Evolutionary conservation across 2,113 vertebrate genomes (phyloP).

Genomic region (Neodon shergylaensis): DNA sequence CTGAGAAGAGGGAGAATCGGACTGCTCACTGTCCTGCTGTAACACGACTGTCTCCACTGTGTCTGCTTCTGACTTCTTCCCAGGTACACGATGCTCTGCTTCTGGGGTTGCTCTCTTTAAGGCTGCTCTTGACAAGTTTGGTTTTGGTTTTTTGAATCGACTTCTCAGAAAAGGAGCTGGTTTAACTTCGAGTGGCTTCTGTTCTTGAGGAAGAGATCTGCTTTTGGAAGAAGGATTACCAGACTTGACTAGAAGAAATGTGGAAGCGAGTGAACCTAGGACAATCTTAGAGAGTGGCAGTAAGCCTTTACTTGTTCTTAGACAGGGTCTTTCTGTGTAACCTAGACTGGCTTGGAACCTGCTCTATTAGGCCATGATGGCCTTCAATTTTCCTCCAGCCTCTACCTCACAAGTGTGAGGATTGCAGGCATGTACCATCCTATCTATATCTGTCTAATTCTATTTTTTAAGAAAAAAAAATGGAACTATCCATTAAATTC

Average conservation of each 20-base stretch:
- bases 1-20: not conserved
- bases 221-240: constrained; percentile 77
- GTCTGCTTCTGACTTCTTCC: constrained; percentile 59
- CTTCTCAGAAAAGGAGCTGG: constrained; percentile 81
- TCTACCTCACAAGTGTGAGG: not conserved
- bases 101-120: constrained; percentile 76
- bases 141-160: constrained; percentile 83
- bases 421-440: not conserved
- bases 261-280: not conserved
- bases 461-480: constrained; percentile 32
- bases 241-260: constrained; percentile 68
- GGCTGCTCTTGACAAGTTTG: constrained; percentile 82
- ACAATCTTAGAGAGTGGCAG: not conserved
- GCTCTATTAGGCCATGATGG: not conserved
- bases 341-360: not conserved
- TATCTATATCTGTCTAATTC: not conserved
- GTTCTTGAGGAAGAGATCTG: constrained; percentile 67
- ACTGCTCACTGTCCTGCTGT: constrained; percentile 35
- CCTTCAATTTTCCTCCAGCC: not conserved
- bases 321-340: not conserved
- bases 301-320: not conserved
- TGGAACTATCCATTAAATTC: not conserved
- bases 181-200: constrained; percentile 78
- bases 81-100: constrained; percentile 57
- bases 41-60: not conserved